Base-by-base conservation (phyloP, 2,888 invertebrate species). In the Drosophila gaucha region DNA sequence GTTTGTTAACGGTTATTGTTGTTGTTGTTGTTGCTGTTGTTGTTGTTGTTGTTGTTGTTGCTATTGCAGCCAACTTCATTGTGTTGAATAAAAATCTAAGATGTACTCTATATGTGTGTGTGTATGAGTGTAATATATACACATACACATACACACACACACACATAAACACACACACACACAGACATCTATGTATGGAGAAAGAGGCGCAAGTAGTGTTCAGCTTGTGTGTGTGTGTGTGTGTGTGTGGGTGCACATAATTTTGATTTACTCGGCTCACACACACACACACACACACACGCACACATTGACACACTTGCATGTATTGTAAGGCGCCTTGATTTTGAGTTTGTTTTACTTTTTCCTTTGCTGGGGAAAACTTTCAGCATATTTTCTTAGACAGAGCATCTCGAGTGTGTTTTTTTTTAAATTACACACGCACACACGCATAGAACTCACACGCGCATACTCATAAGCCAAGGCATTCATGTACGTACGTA, bases 371-470 rank as follows among this genome's bases (percentile, higher is more conserved):
- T 63, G 72, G 50, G 59, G 52, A 52, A 75, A 80, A 86, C 69
- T 79, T 83, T 69, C 58, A 67, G 72, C 83, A 86, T 82, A 82
- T 85, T 85, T 85, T 76, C 71, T 76, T 69, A 85, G 80, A 78
- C 82, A 59, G 59, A 54, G 69, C 69, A 59, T 50, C 58, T 60
- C 59, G 56, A 41, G 60, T 30, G 28, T 20, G 28, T 30, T 44
- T 44, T 44, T 30, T 47, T 74, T 72, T 50, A 43, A 74, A 74
- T 63, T 56, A 62, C 58, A 24, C 46, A 39, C 46, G 16, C 52
- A 57, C 46, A 43, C 24, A 20, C 43, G 24, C 55, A 41, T 39
- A 24, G 22, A 46, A 50, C 39, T 26, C 36, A 62, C 38, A 31
- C 56, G 64, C 76, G 77, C 74, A 74, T 18, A 74, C 74, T 72